These are phyloP conservation scores for Heloderma charlesbogerti DNA, from an alignment of 2,113 vertebrate species.

Conservation along the genomic window DNA sequence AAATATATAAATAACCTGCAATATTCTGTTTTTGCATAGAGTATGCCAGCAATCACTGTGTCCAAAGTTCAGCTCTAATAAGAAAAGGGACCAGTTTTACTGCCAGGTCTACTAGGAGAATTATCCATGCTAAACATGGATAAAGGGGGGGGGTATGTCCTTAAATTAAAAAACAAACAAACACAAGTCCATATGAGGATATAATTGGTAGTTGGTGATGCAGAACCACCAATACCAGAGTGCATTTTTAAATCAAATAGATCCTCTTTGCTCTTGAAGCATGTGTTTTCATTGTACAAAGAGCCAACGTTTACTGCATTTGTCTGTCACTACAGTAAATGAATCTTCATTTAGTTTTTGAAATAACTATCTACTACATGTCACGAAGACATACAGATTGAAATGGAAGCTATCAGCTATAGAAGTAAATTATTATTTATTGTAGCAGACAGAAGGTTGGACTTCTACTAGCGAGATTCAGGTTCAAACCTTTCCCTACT, in stretches of 20 bases:
- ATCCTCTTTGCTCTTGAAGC: background rate
- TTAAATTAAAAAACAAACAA: background rate
- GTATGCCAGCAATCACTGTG: background rate
- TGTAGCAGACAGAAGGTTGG: background rate
- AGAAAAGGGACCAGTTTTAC: background rate
- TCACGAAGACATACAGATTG: background rate
- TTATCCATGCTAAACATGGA: background rate
- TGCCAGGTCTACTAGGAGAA: background rate
- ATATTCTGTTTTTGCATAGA: background rate
- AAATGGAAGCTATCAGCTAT: conserved; percentile 39
- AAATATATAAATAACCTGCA: conserved; percentile 14
- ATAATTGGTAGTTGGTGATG: conserved; percentile 28
- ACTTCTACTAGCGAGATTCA: background rate
- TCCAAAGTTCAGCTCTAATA: background rate
- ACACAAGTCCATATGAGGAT: conserved; percentile 20
- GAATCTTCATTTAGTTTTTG: conserved; percentile 46
- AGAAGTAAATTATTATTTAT: background rate
- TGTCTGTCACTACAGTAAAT: conserved; percentile 50
- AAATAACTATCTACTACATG: conserved; percentile 22
- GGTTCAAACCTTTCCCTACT: background rate
- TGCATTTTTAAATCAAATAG: conserved; percentile 28
- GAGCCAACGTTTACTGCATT: conserved; percentile 46
- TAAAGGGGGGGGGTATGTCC: background rate
- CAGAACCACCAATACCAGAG: background rate
- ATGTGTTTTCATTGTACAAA: conserved; percentile 40